Evolutionary conservation across 2,113 vertebrate species (phyloP), one percentile per base, ranked within the genome.

Genomic region (Lepidothrix coronata): DNA sequence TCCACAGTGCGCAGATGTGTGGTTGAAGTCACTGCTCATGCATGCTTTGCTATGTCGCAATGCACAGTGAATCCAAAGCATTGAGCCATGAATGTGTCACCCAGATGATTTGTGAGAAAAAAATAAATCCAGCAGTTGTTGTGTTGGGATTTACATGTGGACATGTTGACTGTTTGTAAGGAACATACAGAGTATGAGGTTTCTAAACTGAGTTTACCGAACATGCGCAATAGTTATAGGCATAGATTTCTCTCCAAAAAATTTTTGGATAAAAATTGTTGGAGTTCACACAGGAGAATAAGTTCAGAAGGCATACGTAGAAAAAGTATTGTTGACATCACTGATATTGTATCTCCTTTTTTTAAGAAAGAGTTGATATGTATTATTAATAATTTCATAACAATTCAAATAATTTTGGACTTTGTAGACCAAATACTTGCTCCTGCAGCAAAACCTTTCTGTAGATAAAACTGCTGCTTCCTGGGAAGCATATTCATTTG

Each of bases 1-100:
- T 83, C 95, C 92, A 27, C 58, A 61, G 18, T 0, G 33, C 44
- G 71, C 94, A 88, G 75, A 91, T 94, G 88, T 8, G 66, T n/a
- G 74, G 73, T 13, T 90, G 85, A 82, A 95, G 72, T 83, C 67
- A 51, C 88, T 61, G 70, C 73, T 93, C 70, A 22, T 70, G 75
- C 82, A 46, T 49, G 21, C 78, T 81, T 18, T 3, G 2, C 54
- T 73, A 74, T 95, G 95, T 94, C 5, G 18, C 88, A 94, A 70
- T 30, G 75, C 78, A 77, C 59, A 79, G 90, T 55, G n/a, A 76
- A 88, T 51, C 91, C 82, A 79, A 62, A 93, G 51, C 71, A 39
- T 1, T 37, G 63, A 95, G 90, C 95, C 75, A 61, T 88, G 91
- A 77, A 93, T 62, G 71, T 94, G 91, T 95, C 78, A 54, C 46